Percentiles rank a stretch among this genome's conserved stretches.
These are phyloP conservation scores for Sialis fuliginosa DNA, from an alignment of 2,888 invertebrate genomes.

Conservation along the genomic window DNA sequence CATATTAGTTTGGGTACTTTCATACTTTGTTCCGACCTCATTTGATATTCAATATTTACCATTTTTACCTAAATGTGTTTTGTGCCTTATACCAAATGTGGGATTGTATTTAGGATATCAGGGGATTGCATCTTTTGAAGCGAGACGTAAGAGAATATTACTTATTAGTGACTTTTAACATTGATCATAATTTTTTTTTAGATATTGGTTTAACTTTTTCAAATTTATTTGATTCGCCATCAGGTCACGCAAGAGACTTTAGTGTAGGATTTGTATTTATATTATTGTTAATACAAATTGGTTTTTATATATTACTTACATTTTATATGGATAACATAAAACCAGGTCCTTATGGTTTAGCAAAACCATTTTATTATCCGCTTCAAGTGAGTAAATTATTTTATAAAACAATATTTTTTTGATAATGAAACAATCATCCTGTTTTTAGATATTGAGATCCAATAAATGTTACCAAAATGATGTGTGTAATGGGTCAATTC, in stretches of 20 bases:
- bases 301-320: constrained; percentile 33
- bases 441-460: background rate
- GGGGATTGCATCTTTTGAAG: constrained; percentile 20
- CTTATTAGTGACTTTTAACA: background rate
- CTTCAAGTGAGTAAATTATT: constrained; percentile 9
- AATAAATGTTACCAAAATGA: background rate
- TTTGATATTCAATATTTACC: no score
- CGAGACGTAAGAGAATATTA: constrained; percentile 16
- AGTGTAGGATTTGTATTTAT: constrained; percentile 23
- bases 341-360: constrained; percentile 44
- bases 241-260: constrained; percentile 15
- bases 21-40: constrained; percentile 12
- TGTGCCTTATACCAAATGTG: constrained; percentile 19
- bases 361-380: constrained; percentile 26
- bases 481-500: background rate
- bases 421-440: background rate
- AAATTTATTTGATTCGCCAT: constrained; percentile 22
- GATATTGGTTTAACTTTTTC: constrained; percentile 27
- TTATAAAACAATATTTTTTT: background rate
- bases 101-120: constrained; percentile 20
- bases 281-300: constrained; percentile 29
- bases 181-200: constrained; percentile 13
- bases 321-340: constrained; percentile 36
- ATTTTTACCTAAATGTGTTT: no score
- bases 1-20: constrained; percentile 20